phyloP scores from a whole-genome alignment of 2,113 vertebrate genomes.

The Pantherophis guttatus region DNA sequence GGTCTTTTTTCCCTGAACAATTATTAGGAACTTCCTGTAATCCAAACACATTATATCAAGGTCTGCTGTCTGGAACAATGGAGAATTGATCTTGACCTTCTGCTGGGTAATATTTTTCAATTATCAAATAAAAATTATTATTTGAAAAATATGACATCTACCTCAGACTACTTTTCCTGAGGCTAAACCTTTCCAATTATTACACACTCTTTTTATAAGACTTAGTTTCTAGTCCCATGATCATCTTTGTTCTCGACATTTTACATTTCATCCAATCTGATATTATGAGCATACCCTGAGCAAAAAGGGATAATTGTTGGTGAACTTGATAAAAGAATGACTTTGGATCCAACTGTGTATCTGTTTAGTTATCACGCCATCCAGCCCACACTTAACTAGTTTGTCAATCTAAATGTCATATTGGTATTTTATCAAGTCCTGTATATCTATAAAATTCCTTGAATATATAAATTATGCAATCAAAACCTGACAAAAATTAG shows the following conservation, averaged over 20 bases:
- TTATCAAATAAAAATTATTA: not conserved
- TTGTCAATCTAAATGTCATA: not conserved
- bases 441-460: not conserved
- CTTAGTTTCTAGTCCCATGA: not conserved
- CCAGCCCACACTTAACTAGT: not conserved
- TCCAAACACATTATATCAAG: not conserved
- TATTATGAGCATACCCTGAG: not conserved
- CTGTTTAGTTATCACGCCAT: not conserved
- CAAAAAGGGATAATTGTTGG: not conserved
- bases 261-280: not conserved
- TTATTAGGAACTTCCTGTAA: not conserved
- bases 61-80: not conserved
- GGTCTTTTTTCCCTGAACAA: not conserved
- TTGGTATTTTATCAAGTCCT: not conserved
- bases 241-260: not conserved
- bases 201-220: not conserved
- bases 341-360: not conserved
- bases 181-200: not conserved
- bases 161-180: not conserved
- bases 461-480: not conserved
- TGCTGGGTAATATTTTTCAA: not conserved
- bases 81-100: not conserved
- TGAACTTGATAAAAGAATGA: not conserved
- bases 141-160: not conserved
- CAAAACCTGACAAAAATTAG: not conserved